Evolutionary conservation across 1,140 invertebrate genomes (phyloP), one percentile per base, ranked within the genome.

Genomic region (Bombus waltoni): DNA sequence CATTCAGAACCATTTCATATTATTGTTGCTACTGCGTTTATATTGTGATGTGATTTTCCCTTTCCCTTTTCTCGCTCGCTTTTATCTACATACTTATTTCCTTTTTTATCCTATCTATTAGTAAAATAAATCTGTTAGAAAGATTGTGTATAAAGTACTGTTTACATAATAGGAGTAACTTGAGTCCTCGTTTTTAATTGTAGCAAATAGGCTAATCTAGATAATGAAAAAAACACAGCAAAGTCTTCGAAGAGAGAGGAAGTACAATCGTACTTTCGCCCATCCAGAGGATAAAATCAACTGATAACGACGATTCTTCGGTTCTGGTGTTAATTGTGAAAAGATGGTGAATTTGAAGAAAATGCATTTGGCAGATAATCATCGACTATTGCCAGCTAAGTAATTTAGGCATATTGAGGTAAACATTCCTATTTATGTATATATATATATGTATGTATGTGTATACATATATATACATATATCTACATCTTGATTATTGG

Each of bases 171-270:
- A 90, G 88, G 83, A 91, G 81, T 91, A 91, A 91, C 85, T 91
- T 91, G 90, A 91, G 90, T 91, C 90, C 90, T 89, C 90, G 81
- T 91, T 91, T 91, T 91, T 88, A 91, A 91, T 91, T 91, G 73
- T 91, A 91, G 90, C 87, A 91, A 89, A 91, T 91, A 91, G 90
- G 82, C 90, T 91, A 91, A 91, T 91, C 90, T 91, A 91, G 90
- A 91, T 91, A 91, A 91, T 91, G 90, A 91, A 91, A 91, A 90
- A 91, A 89, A 91, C 87, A 91, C 90, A 91, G 90, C 90, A 91
- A 91, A 87, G 85, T 90, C 90, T 91, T 83, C 73, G 87, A 89
- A 83, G 87, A 91, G 76, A 91, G 85, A 78, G 81, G 86, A 90
- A 87, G 88, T 90, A 90, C 81, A 66, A 80, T 89, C 65, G 78